A percentile compares a stretch with the other conserved stretches of the same genome.
Conservation (phyloP, 2,888 invertebrate genomes). For the Rapana venosa region DNA sequence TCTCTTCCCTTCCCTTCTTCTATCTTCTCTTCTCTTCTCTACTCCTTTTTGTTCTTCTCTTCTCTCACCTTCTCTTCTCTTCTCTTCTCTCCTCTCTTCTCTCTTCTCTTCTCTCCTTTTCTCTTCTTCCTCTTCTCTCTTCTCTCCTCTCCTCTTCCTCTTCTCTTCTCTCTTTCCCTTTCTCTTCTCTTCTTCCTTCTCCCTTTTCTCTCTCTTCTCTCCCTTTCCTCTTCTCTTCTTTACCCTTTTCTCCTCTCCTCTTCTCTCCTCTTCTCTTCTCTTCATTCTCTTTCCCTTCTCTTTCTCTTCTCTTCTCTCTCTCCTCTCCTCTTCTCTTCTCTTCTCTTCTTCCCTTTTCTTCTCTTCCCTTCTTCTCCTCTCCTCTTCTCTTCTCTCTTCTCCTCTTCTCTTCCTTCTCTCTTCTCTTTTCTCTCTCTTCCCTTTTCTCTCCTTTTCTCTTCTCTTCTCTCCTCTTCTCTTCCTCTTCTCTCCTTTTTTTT, state of each 20-base stretch:
- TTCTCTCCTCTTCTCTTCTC: too few relatives aligned
- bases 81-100: too few relatives aligned
- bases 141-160: not conserved
- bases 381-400: not conserved
- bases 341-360: not conserved
- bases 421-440: not conserved
- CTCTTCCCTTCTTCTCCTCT: not conserved
- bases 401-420: not conserved
- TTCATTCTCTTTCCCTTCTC: not conserved
- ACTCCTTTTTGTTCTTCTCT: too few relatives aligned
- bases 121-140: not conserved
- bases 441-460: not conserved
- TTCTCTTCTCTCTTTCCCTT: not conserved
- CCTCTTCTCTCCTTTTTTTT: not conserved
- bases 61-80: too few relatives aligned
- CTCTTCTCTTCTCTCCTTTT: not conserved
- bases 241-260: not conserved
- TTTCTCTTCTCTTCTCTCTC: not conserved
- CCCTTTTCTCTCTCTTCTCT: not conserved
- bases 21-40: too few relatives aligned
- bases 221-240: too few relatives aligned
- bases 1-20: too few relatives aligned
- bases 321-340: not conserved
- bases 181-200: too few relatives aligned
- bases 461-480: not conserved